These are phyloP conservation scores for Montipora capitata DNA, from an alignment of 92 coral and sea anemone species.

Conservation along the genomic window DNA sequence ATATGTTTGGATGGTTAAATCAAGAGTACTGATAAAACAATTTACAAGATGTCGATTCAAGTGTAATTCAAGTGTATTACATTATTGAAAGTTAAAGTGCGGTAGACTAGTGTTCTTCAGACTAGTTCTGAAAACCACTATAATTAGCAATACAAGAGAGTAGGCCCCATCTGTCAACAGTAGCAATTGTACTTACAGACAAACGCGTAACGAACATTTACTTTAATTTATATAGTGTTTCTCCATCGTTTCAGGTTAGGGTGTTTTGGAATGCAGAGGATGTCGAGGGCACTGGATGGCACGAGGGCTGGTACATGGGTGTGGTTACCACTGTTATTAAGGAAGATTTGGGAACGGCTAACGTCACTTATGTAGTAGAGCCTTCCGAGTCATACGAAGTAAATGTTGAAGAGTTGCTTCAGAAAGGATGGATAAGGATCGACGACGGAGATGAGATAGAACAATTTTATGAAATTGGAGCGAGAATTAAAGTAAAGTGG, in stretches of 20 bases:
- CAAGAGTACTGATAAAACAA: neutral
- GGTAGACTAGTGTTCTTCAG: neutral
- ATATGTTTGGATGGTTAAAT: neutral
- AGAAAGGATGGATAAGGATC: constrained; percentile 18
- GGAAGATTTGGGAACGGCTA: constrained; percentile 11
- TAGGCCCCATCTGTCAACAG: neutral
- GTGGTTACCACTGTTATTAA: constrained; percentile 37
- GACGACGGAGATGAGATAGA: constrained; percentile 19
- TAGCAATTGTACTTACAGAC: neutral
- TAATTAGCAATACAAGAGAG: neutral
- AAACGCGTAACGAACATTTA: neutral
- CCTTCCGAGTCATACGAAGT: constrained; percentile 32
- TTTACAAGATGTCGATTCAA: neutral
- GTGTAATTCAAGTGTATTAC: neutral
- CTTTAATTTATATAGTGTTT: neutral
- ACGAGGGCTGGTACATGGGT: constrained; percentile 64
- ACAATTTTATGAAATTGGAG: constrained; percentile 73
- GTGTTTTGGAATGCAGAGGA: constrained; percentile 49
- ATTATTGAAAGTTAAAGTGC: neutral
- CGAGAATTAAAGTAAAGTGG: constrained; percentile 65
- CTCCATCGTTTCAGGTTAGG: constrained; percentile 17
- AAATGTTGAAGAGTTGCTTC: constrained; percentile 20
- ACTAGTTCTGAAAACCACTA: neutral
- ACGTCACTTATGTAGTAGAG: constrained; percentile 45
- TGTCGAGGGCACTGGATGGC: constrained; percentile 50